Percentiles rank a stretch among this genome's conserved stretches.
These are phyloP conservation scores for Nomada lathburiana DNA, from an alignment of 2,888 invertebrate genomes.

Conservation along the genomic window DNA sequence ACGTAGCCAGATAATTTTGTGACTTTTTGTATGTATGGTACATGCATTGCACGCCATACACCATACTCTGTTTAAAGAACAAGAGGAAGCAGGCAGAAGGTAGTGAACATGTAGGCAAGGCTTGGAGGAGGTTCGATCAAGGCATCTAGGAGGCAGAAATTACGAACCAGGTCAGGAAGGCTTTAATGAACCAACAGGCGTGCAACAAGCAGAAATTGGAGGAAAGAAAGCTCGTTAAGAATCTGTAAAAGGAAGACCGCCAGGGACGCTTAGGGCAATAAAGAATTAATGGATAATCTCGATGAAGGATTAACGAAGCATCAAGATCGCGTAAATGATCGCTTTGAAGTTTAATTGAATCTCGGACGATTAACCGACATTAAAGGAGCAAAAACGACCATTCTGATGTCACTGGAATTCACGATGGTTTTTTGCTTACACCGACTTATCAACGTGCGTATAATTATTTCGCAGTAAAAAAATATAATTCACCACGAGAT, in stretches of 20 bases:
- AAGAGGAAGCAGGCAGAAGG: too few species aligned
- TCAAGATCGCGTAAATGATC: constrained; percentile 20
- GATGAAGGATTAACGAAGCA: constrained; percentile 23
- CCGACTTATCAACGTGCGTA: neutral
- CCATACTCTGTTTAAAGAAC: too few species aligned
- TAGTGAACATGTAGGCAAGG: too few species aligned
- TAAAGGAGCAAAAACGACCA: neutral
- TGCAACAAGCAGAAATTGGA: constrained; percentile 43
- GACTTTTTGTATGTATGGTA: too few species aligned
- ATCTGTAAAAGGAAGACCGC: neutral
- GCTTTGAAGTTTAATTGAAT: constrained; percentile 52
- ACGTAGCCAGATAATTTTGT: too few species aligned
- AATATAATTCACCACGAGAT: neutral
- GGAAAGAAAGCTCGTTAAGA: neutral
- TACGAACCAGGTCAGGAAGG: constrained; percentile 11
- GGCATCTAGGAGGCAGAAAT: constrained; percentile 27
- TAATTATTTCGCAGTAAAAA: neutral
- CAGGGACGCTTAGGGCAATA: constrained; percentile 25
- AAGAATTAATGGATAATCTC: constrained; percentile 44
- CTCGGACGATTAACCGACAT: constrained; percentile 10
- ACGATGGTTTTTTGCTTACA: constrained; percentile 13
- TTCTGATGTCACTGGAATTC: constrained; percentile 4
- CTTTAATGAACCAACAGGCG: constrained; percentile 43
- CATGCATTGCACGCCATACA: too few species aligned
- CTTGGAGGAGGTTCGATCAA: constrained; percentile 13